Base-by-base conservation (phyloP, 2,888 invertebrate genomes). In the Dicyrtoma fusca region DNA sequence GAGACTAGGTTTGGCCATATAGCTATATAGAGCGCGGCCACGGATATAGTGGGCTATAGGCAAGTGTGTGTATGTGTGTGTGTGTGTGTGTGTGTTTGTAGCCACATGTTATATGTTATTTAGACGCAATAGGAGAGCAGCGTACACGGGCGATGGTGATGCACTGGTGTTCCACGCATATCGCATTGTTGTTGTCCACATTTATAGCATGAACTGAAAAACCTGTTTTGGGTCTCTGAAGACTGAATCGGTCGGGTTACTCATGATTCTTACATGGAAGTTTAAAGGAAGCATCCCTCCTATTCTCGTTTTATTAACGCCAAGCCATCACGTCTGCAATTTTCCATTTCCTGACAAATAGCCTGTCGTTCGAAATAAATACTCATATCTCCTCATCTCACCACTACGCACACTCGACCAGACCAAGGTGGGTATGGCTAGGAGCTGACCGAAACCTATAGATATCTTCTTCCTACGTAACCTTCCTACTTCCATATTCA, bases 311-410 rank as follows among this genome's bases (percentile, higher is more conserved):
- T 57, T 68, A 57, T 68, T 34, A 55, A 68, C 42, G 68, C 68
- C 44, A 57, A 57, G 68, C 68, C 68, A 68, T 68, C 68, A 68
- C 45, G 68, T 68, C 68, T 68, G 68, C 68, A 68, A 68, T 68
- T 68, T 68, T 68, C 68, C 68, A 68, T 68, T 68, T 68, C 68
- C 68, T 68, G 68, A 68, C 68, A 68, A 68, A 68, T 68, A 57
- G 57, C 68, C 68, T 68, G 68, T 68, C 68, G 57, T 64, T 51
- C 17, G 25, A 64, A 49, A 51, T 49, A 64, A 49, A 47, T 64
- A 51, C 19, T 64, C 64, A 64, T 49, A 64, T 64, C 64, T 64
- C 17, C 19, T 64, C 64, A 64, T 19, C 57, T 34, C 57, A 66
- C 42, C 42, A 19, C 59, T 34, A 59, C 34, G 26, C 34, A 25